These are phyloP conservation scores for Argyresthia albistria DNA, from an alignment of 2,888 invertebrate genomes.

Conservation along the genomic window DNA sequence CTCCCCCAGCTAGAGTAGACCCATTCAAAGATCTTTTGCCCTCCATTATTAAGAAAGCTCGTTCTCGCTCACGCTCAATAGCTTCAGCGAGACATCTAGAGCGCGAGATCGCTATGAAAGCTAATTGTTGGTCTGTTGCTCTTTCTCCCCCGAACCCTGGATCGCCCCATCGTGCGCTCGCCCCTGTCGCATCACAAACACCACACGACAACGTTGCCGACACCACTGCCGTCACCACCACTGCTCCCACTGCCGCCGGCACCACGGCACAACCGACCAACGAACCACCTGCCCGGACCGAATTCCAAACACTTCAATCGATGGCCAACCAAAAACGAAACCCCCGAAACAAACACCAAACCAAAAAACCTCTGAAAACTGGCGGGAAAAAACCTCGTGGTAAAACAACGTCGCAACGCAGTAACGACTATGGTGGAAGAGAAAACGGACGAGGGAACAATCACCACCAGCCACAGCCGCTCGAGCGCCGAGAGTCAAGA, in stretches of 20 bases:
- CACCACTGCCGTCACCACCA: slow-evolving; percentile 24
- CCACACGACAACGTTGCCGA: slow-evolving; percentile 41
- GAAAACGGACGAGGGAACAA: slow-evolving; percentile 68
- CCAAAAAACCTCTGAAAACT: slow-evolving; percentile 16
- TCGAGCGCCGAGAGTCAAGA: slow-evolving; percentile 69
- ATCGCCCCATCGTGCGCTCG: slow-evolving; percentile 59
- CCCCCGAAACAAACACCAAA: slow-evolving; percentile 15
- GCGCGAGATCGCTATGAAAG: slow-evolving; percentile 58
- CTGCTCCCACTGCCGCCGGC: slow-evolving; percentile 14
- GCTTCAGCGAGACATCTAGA: slow-evolving; percentile 44
- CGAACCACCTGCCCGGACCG: slow-evolving; percentile 10
- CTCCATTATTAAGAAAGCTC: slow-evolving; percentile 37
- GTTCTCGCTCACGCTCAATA: slow-evolving; percentile 41
- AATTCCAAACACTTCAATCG: slow-evolving; percentile 16
- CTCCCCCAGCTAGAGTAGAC: slow-evolving; percentile 39
- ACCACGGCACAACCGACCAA: slow-evolving; percentile 5
- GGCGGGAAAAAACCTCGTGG: slow-evolving; percentile 18
- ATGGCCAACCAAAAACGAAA: slow-evolving; percentile 17
- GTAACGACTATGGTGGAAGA: slow-evolving; percentile 74
- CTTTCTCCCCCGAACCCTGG: slow-evolving; percentile 69
- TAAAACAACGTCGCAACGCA: slow-evolving; percentile 39
- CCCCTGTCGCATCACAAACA: slow-evolving; percentile 51
- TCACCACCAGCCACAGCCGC: slow-evolving; percentile 51
- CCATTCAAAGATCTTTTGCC: slow-evolving; percentile 38
- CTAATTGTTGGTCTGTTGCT: slow-evolving; percentile 73